phyloP scores from a whole-genome alignment of 2,797 vertebrate genomes.

The Clarias fuscus region DNA sequence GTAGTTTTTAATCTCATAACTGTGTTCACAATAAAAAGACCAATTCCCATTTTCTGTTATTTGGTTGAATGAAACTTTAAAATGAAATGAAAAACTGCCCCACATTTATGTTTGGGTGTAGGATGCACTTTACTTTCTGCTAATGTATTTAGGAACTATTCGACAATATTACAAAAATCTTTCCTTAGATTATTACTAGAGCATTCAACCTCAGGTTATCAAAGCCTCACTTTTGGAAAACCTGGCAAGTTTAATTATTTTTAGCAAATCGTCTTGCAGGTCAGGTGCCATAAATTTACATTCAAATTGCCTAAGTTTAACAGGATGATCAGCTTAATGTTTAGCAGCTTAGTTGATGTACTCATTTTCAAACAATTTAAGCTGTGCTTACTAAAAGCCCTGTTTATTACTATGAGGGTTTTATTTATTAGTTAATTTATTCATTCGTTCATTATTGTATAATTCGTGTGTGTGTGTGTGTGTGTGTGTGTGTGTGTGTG shows the following conservation, averaged over 20 bases:
- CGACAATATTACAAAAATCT: not conserved
- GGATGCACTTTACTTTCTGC: not conserved
- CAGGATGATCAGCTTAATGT: not conserved
- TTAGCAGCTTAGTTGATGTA: not conserved
- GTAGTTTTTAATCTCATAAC: too few relatives aligned
- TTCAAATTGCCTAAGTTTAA: not conserved
- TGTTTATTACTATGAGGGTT: not conserved
- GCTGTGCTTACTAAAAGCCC: not conserved
- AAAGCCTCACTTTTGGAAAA: not conserved
- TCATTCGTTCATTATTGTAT: too few relatives aligned
- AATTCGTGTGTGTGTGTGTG: too few relatives aligned
- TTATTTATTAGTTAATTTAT: not conserved
- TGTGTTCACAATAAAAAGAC: too few relatives aligned
- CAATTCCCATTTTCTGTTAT: not conserved
- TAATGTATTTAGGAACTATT: not conserved
- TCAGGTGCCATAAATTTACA: not conserved
- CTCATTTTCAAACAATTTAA: not conserved
- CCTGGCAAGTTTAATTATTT: not conserved
- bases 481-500: too few relatives aligned
- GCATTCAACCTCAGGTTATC: not conserved
- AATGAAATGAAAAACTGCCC: not conserved
- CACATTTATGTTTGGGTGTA: not conserved
- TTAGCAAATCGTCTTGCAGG: not conserved
- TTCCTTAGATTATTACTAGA: slow-evolving; percentile 7
- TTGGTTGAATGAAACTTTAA: not conserved